Conservation (phyloP, 2,797 vertebrate species). For the Scyliorhinus canicula region DNA sequence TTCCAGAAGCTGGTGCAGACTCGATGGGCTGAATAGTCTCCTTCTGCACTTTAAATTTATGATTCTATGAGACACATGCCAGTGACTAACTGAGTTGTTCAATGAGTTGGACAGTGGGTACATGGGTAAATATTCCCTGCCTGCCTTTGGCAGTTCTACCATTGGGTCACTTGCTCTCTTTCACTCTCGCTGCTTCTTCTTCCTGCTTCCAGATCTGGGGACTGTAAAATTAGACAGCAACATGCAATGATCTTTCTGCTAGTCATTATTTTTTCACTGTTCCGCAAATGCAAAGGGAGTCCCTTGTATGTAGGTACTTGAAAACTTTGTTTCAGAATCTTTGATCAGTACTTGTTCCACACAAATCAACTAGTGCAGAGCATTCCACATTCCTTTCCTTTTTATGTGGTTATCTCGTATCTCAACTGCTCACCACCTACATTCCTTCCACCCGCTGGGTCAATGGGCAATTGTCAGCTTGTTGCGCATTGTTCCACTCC, state of each 20-base stretch:
- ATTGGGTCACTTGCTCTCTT: background rate
- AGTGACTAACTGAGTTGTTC: background rate
- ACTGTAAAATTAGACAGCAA: background rate
- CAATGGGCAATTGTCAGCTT: background rate
- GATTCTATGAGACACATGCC: no score
- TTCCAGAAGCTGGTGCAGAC: no score
- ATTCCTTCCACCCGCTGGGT: background rate
- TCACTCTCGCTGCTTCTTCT: background rate
- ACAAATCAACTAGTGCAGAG: background rate
- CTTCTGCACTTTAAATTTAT: no score
- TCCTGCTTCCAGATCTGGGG: background rate
- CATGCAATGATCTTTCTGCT: background rate
- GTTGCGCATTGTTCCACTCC: no score
- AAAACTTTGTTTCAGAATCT: background rate
- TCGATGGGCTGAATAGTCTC: no score
- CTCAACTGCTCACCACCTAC: background rate
- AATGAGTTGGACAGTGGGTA: background rate
- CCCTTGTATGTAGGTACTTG: background rate
- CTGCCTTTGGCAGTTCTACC: background rate
- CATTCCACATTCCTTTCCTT: background rate
- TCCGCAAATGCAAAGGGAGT: background rate
- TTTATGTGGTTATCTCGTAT: background rate
- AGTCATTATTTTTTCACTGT: background rate
- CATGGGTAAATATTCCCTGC: background rate
- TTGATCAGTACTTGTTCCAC: background rate